Evolutionary conservation across 2,888 invertebrate genomes (phyloP), one percentile per base, ranked within the genome.

Genomic region (Drosophila heteroneura): DNA sequence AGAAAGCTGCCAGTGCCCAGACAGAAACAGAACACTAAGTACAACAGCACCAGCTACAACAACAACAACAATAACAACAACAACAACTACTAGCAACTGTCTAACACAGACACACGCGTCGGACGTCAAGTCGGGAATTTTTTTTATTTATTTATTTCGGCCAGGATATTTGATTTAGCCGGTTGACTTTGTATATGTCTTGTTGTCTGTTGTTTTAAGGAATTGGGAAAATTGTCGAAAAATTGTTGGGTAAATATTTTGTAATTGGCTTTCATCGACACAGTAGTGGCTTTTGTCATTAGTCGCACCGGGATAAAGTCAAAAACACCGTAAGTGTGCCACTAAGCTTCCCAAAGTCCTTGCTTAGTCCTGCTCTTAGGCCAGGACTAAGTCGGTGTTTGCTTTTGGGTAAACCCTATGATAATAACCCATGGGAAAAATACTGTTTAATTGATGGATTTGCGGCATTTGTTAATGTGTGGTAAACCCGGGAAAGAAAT

Each of bases 201-300:
- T 28, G 37, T 59, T 28, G 41, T 61, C 56, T 82, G 70, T 81
- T 82, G 57, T 70, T 47, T 66, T 70, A 47, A 44, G 30, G 70
- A 82, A 81, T 81, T 82, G 80, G 83, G 78, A 81, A 85, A 87
- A 77, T 80, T 80, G 69, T 41, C 39, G 80, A 61, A 76, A 74
- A 70, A 82, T 60, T 74, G 28, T 79, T 90, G 79, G 63, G 61
- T 67, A 86, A 89, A 86, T 89, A 86, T 86, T 86, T 72, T 89
- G 52, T 86, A 90, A 89, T 90, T 86, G 83, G 83, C 81, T 79
- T 82, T 57, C 49, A 57, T 30, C 76, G 76, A 62, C 80, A 80
- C 80, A 66, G 76, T 74, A 74, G 73, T 81, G 53, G 79, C 64
- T 74, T 64, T 56, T 59, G 35, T 44, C 32, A 32, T 63, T 35